phyloP scores from a whole-genome alignment of 2,113 vertebrate genomes.

The Aegithalos caudatus region DNA sequence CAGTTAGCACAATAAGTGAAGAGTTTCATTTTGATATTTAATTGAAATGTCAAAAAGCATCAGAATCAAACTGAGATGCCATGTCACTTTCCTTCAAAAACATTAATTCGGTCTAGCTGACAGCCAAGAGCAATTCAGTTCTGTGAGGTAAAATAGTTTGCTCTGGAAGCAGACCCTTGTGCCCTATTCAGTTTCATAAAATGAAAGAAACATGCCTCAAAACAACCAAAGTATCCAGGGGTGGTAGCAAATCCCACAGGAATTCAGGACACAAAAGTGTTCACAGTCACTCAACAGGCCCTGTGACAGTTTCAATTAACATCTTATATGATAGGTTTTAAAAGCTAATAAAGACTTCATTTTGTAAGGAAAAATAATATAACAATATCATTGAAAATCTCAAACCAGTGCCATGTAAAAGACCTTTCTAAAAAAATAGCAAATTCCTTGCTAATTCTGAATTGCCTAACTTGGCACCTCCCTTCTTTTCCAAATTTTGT shows the following conservation, averaged over 20 bases:
- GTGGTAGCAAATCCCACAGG: not conserved
- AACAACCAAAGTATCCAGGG: not conserved
- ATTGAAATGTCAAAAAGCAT: conserved; percentile 8
- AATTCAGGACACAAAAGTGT: not conserved
- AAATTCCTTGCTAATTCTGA: conserved; percentile 3
- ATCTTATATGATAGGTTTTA: not conserved
- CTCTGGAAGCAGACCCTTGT: not conserved
- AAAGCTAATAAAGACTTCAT: not conserved
- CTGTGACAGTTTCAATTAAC: not conserved
- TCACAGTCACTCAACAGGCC: not conserved
- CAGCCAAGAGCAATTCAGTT: not conserved
- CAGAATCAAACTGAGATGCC: not conserved
- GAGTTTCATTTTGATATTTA: not conserved
- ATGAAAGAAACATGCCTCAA: not conserved
- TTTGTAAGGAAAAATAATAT: not conserved
- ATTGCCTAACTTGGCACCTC: conserved; percentile 3
- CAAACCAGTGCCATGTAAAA: not conserved
- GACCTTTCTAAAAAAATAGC: not conserved
- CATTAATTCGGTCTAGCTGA: not conserved
- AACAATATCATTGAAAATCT: not conserved
- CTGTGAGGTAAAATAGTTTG: not conserved
- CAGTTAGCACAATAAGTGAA: not conserved
- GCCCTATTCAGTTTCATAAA: not conserved
- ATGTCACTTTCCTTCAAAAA: not conserved
- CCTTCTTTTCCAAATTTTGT: conserved; percentile 31